A percentile compares a stretch with the other conserved stretches of the same genome.
phyloP scores from a whole-genome alignment of 2,113 vertebrate species.

The Isurus oxyrinchus region DNA sequence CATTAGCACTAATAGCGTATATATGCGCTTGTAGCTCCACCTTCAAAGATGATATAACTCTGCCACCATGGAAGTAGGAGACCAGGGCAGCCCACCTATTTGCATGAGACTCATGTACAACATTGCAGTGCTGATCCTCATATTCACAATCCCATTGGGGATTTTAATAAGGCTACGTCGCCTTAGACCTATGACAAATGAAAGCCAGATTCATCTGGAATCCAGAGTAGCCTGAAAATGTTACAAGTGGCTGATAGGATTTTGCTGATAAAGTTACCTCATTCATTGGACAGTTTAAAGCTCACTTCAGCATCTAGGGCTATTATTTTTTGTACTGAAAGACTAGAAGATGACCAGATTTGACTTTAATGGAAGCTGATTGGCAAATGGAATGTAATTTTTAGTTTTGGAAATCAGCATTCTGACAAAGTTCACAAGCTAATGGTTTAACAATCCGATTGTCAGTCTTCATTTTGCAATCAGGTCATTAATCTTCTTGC shows the following conservation, averaged over 20 bases:
- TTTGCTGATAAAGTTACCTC: not conserved
- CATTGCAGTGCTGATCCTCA: not conserved
- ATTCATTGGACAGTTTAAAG: not conserved
- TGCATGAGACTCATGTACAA: not conserved
- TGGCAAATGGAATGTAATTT: not conserved
- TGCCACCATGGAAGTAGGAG: not conserved
- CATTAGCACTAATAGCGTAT: not conserved
- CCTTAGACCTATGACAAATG: not conserved
- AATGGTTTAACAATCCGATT: not conserved
- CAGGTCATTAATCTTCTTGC: conserved; percentile 14
- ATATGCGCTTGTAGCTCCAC: not conserved
- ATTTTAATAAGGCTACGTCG: not conserved
- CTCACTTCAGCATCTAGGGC: not conserved
- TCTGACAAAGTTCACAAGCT: conserved; percentile 12
- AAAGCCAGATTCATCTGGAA: not conserved
- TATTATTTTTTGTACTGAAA: not conserved
- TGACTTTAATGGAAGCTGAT: conserved; percentile 15
- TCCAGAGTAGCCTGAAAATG: not conserved
- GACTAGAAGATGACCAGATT: not conserved
- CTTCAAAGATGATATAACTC: not conserved
- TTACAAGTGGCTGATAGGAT: not conserved
- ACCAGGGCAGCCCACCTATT: not conserved
- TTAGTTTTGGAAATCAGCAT: conserved; percentile 9
- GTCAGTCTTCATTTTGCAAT: conserved; percentile 15
- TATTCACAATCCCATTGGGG: not conserved